These are phyloP conservation scores for Acrobasis suavella DNA, from an alignment of 2,888 invertebrate genomes.

Conservation along the genomic window DNA sequence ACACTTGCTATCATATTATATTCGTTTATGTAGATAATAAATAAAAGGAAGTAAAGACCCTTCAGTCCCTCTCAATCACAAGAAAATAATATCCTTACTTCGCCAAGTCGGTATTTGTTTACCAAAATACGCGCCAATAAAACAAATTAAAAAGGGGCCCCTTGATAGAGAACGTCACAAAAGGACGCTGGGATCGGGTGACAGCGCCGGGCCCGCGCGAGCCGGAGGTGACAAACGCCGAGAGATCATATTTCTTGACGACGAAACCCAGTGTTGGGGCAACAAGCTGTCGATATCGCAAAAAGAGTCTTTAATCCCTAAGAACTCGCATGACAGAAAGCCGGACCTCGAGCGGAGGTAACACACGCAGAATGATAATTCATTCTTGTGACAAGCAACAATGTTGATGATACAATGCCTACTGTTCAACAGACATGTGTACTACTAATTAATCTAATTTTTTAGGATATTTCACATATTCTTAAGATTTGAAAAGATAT, in stretches of 20 bases:
- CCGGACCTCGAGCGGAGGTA: too few species aligned
- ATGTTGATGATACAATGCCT: too few species aligned
- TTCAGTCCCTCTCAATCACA: not conserved
- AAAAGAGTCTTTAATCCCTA: too few species aligned
- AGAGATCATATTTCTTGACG: slow-evolving; percentile 4
- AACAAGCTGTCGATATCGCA: not conserved
- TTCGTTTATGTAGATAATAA: not conserved
- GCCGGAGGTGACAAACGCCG: slow-evolving; percentile 8
- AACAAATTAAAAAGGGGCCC: slow-evolving; percentile 27
- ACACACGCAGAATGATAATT: too few species aligned
- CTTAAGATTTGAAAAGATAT: too few species aligned
- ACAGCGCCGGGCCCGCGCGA: slow-evolving; percentile 1
- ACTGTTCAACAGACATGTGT: too few species aligned
- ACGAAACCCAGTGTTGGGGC: not conserved
- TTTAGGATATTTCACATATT: too few species aligned
- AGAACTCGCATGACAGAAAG: too few species aligned
- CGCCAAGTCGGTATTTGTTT: slow-evolving; percentile 12
- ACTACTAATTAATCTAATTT: too few species aligned
- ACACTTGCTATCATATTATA: too few species aligned
- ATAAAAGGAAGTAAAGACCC: not conserved
- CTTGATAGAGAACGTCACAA: slow-evolving; percentile 8
- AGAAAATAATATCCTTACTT: slow-evolving; percentile 9
- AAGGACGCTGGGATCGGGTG: not conserved
- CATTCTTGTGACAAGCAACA: too few species aligned
- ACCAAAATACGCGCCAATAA: slow-evolving; percentile 19